Evolutionary conservation across 2,113 vertebrate genomes (phyloP), one percentile per base, ranked within the genome.

Genomic region (Chaetops frenatus): DNA sequence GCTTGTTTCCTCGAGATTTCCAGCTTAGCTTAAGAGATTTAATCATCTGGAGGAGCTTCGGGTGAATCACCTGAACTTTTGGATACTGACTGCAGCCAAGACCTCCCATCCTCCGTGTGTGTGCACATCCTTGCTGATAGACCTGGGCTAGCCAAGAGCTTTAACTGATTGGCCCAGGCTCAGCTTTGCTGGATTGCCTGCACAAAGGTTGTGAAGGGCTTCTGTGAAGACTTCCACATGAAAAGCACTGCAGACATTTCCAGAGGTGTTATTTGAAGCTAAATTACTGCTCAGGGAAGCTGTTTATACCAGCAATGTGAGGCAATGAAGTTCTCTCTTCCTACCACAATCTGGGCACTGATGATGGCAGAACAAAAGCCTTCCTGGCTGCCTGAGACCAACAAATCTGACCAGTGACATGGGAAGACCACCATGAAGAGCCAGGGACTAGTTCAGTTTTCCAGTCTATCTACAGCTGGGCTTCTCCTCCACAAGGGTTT

Each of bases 1-100:
- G 54, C 78, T 90, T 85, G 57, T 70, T 97, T 94, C 93, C 84
- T 93, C 0, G 3, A 92, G 78, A 94, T 90, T 90, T 96, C 35
- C 71, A 82, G 58, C n/a, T 92, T 69, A 90, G 42, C 0, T 50
- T 66, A 94, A 81, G 24, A 81, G 74, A 81, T 93, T 88, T 95
- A 94, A 88, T 96, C 78, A 77, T 35, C 23, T 72, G 73, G 50
- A 90, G 80, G 78, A 95, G 66, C 42, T 91, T 38, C 1, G 2
- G 64, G 84, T 94, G 94, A 96, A 95, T 94, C 91, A 96, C 73
- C 87, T 94, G 81, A 95, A 95, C 78, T 91, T 94, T 86, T 73
- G 74, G 56, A 73, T 93, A 44, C n/a, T 0, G 0, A 27, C 42
- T 58, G 38, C 76, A 91, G 81, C 62, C 87, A 94, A 96, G 93